Base-by-base conservation (phyloP, 1,140 invertebrate genomes). In the Argopecten irradians region DNA sequence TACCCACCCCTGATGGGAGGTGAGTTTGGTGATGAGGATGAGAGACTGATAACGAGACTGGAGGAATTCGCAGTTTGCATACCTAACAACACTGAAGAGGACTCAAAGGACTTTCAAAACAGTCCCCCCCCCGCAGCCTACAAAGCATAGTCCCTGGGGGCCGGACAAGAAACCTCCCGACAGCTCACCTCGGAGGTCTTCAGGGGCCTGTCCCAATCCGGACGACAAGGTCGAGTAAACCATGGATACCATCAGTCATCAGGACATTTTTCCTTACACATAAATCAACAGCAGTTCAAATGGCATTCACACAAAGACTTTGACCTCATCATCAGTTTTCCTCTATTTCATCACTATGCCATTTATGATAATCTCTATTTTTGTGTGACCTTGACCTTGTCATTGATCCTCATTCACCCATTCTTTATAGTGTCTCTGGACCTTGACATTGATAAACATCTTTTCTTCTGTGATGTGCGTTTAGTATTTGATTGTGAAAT, bases 21-120 rank as follows among this genome's bases (percentile, higher is more conserved):
- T 83, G 99, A 99, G 95, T 99, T 99, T 95, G 99, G 99, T 35
- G 99, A 99, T 94, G 99, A 99, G 95, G 99, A 99, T 95, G 99
- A 99, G 95, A 97, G 99, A 91, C 96, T 99, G 87, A 99, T 99
- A 91, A 99, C 99, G 46, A 97, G 99, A 93, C 96, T 99, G 89
- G 99, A 99, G 96, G n/a, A 99, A 99, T 96, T 98, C 98, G 90
- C 99, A 99, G 96, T 99, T 99, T 96, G 99, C 99, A n/a, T n/a
- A 95, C 97, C 97, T 33, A 97, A 97, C 94, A 96, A 91, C 35
- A 91, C 88, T 14, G 94, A 93, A n/a, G 93, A 94, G 43, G 91
- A 93, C 16, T 86, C 84, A 36, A 91, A 93, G 86, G 90, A 93
- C 87, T 93, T 93, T 88, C 92, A 93, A 35, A 94, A 93, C 87